phyloP scores from a whole-genome alignment of 2,113 vertebrate genomes.

The Scartelaos histophorus region DNA sequence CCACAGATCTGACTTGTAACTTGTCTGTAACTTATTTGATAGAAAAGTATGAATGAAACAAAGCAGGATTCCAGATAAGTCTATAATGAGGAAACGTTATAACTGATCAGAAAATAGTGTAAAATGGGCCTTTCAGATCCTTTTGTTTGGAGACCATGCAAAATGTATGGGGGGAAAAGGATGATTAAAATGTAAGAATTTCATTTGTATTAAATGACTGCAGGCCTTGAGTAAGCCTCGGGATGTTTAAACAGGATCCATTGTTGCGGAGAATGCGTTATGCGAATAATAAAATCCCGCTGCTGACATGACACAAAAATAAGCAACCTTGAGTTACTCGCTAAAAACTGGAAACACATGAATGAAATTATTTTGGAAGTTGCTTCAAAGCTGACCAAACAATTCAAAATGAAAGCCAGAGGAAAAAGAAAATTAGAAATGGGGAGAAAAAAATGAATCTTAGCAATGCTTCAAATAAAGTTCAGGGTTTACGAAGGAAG shows the following conservation, averaged over 20 bases:
- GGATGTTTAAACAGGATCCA: not conserved
- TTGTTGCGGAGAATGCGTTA: not conserved
- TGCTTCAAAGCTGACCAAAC: not conserved
- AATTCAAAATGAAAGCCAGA: not conserved
- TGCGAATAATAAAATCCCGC: not conserved
- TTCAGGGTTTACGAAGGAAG: too few species aligned
- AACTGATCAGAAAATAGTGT: too few species aligned
- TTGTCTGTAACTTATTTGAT: too few species aligned
- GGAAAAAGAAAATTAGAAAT: not conserved
- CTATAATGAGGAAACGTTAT: too few species aligned
- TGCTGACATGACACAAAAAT: not conserved
- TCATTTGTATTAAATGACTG: not conserved
- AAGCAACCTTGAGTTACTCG: not conserved
- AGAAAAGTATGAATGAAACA: too few species aligned
- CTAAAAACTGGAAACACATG: not conserved
- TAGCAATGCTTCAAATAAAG: too few species aligned
- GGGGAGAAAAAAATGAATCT: not conserved
- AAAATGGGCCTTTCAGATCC: not conserved
- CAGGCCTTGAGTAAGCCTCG: not conserved
- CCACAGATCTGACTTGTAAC: too few species aligned
- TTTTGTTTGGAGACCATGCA: not conserved
- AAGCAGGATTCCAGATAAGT: too few species aligned
- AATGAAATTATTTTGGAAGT: not conserved
- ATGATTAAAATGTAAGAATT: not conserved
- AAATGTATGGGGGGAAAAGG: too few species aligned